A percentile compares a stretch with the other conserved stretches of the same genome.
phyloP scores from a whole-genome alignment of 1,140 invertebrate genomes.

The Platyscapa corneri region DNA sequence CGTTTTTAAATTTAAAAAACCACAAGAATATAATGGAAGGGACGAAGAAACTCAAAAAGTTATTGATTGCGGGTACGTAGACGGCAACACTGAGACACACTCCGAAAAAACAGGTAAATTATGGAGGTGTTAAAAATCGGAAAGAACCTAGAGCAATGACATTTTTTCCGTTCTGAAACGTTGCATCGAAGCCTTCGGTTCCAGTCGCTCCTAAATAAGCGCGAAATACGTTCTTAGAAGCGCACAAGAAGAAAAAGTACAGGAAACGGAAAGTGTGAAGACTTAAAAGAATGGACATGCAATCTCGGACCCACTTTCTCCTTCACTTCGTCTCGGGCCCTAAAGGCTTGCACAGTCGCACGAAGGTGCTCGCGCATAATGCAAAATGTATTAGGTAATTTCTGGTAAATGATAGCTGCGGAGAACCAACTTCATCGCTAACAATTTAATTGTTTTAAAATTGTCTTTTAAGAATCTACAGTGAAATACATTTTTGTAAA shows the following conservation, averaged over 20 bases:
- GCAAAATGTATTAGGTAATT: slow-evolving; percentile 33
- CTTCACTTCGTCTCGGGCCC: not conserved
- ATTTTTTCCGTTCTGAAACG: not conserved
- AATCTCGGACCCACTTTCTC: not conserved
- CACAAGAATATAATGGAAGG: too few relatives aligned
- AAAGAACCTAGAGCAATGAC: slow-evolving; percentile 28
- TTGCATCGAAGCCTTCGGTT: not conserved
- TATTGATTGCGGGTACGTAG: too few relatives aligned
- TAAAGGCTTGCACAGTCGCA: slow-evolving; percentile 35
- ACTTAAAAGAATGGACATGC: not conserved
- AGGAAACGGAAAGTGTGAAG: slow-evolving; percentile 16
- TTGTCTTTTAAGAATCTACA: slow-evolving; percentile 7
- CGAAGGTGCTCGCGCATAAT: slow-evolving; percentile 18
- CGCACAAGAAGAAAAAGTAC: not conserved
- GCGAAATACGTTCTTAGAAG: slow-evolving; percentile 37
- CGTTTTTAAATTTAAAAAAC: too few relatives aligned
- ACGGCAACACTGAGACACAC: too few relatives aligned
- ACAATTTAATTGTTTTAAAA: slow-evolving; percentile 30
- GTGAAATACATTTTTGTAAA: slow-evolving; percentile 1
- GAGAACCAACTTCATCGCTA: not conserved
- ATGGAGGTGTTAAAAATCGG: slow-evolving; percentile 16
- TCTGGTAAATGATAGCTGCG: slow-evolving; percentile 10
- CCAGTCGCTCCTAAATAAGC: not conserved
- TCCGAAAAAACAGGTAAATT: not conserved
- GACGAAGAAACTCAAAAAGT: too few relatives aligned